Evolutionary conservation across 1,140 invertebrate genomes (phyloP).

Genomic region (Caerostris extrusa): DNA sequence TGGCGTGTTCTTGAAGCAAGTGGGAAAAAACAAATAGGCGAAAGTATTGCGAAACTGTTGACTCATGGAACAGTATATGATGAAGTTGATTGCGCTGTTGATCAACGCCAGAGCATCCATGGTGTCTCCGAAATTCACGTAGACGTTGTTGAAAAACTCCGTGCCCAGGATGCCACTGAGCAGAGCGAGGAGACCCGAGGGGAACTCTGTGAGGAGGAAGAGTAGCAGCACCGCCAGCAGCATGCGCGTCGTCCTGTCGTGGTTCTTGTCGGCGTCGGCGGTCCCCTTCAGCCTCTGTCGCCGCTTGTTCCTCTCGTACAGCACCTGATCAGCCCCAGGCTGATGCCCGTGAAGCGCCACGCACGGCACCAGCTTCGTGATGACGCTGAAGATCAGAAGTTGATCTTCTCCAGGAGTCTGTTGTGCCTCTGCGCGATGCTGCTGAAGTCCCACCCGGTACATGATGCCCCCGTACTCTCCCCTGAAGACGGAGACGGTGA

Average conservation of each 20-base stretch:
- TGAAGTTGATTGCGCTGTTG: constrained; percentile 96
- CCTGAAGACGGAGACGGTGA: constrained; percentile 72
- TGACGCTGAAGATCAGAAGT: constrained; percentile 92
- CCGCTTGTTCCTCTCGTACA: constrained; percentile 85
- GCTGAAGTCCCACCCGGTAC: constrained; percentile 86
- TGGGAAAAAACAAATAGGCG: constrained; percentile 86
- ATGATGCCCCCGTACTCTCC: constrained; percentile 78
- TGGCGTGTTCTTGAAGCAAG: constrained; percentile 55
- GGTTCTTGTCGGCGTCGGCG: constrained; percentile 65
- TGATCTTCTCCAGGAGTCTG: constrained; percentile 85
- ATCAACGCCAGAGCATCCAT: constrained; percentile 95
- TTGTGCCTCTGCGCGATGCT: constrained; percentile 84
- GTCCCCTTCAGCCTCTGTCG: constrained; percentile 86
- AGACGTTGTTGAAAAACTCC: constrained; percentile 89
- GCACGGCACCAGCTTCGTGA: constrained; percentile 93
- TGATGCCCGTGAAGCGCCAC: constrained; percentile 90
- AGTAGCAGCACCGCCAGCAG: constrained; percentile 89
- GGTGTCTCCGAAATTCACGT: constrained; percentile 86
- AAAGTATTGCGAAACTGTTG: constrained; percentile 95
- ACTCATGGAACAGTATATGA: constrained; percentile 97
- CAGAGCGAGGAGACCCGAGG: constrained; percentile 91
- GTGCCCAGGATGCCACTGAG: constrained; percentile 88
- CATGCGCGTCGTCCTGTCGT: constrained; percentile 93
- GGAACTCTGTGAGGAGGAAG: constrained; percentile 85
- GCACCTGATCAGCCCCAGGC: constrained; percentile 87